Evolutionary conservation across 1,140 invertebrate genomes (phyloP), one percentile per base, ranked within the genome.

Genomic region (Monochamus saltuarius): DNA sequence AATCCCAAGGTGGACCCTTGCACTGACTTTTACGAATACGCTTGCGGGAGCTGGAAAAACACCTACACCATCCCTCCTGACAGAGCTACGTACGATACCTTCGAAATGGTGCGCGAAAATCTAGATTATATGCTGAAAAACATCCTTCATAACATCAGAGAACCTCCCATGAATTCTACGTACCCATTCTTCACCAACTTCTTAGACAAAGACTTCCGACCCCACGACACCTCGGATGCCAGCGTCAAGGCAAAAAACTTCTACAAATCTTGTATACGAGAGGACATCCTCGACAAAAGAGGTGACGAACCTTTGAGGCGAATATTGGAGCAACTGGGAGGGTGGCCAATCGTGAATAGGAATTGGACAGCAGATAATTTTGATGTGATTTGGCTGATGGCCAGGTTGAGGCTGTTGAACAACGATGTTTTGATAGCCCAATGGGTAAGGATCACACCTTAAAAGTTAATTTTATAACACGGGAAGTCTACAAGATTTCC

Each of bases 1-100:
- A 89, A 95, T 69, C 74, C 69, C 0, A 78, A 74, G 19, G 84
- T 83, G 0, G 84, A 95, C 77, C 95, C 95, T 0, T 98, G 95
- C 73, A 78, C 88, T 3, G 93, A 98, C 74, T 98, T 97, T 74
- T 97, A 95, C 75, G 84, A 91, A 66, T 97, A 89, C 69, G 87
- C 92, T 0, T 97, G 94, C 72, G 92, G 92, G 3, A 90, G 91
- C 63, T 95, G 92, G 92, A 85, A 87, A 22, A 83, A 84, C 22
- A 79, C 85, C 40, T 91, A 95, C 78, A 89, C 89, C 0, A 93
- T 95, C 61, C 93, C 93, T 4, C 87, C 86, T 64, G 91, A 92
- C 71, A 89, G 89, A 75, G 85, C 87, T 17, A 87, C 86, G 51
- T 91, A 87, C 63, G 90, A 92, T 68, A 92, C 89, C 0, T 92